Base-by-base conservation (phyloP, 1,140 invertebrate genomes). In the Orchestia grillus region DNA sequence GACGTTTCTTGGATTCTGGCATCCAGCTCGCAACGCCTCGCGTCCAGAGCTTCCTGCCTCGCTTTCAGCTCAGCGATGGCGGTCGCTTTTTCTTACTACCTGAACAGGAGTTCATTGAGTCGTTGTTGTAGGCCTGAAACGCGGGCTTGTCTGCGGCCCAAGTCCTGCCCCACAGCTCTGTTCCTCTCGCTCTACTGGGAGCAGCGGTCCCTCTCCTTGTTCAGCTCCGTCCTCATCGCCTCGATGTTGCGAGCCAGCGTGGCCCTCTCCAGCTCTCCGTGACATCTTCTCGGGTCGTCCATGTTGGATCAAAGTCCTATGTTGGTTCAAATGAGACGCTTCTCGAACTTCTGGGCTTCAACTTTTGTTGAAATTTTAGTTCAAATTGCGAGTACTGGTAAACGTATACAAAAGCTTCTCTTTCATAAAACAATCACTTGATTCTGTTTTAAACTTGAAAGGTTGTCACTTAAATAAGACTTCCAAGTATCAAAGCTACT, bases 271-370 rank as follows among this genome's bases (percentile, higher is more conserved):
- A 94, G 43, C 40, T 94, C 92, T 45, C 92, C 92, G 92, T 94
- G 92, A 47, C 92, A 94, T 94, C 92, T 45, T 45, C 92, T 94
- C 8, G 92, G 92, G 44, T 94, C 92, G 15, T 45, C 92, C 92
- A 94, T 94, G 11, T 91, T 91, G 3, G 62, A 15, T 77, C 11
- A 77, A 77, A 77, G 36, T 77, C 1, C 11, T 77, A 77, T 36
- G 62, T 77, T 77, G 15, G 11, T 77, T 77, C 11, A 36, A 77
- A 36, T 23, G 11, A 23, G 62, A 3, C 28, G 3, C 11, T 77
- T 36, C 62, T n/a, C 62, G 15, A 23, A n/a, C 11, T 19, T 28
- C 3, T 36, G 62, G 62, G 1, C 36, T 15, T 77, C 62, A 1
- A 28, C 28, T n/a, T 36, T 77, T 36, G 62, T 36, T 23, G 15